Evolutionary conservation across 2,113 vertebrate genomes (phyloP), one percentile per base, ranked within the genome.

Genomic region (Lophius piscatorius): DNA sequence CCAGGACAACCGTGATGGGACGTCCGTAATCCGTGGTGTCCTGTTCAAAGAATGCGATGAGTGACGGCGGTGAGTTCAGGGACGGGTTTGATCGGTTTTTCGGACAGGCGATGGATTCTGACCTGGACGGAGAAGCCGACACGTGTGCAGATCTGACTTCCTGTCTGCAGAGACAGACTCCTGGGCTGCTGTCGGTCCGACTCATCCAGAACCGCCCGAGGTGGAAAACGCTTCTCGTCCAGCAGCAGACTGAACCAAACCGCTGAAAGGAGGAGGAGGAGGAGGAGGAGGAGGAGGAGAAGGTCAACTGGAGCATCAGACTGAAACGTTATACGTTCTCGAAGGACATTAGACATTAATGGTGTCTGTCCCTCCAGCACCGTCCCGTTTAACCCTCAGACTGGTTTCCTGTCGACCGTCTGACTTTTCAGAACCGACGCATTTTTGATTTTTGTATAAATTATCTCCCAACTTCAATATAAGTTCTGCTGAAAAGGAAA

Each of bases 11-110:
- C 0, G 83, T 59, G 28, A 99, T 91, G 0, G 97, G 95, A 51
- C 93, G 95, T 48, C 95, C 89, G 0, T 94, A 97, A 81, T 99
- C 95, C 0, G 93, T 88, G 0, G 94, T 96, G 57, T 98, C 96
- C 96, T 98, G 81, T 34, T 51, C 24, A 20, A 2, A 33, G 13
- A 34, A 0, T 2, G 13, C 11, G 9, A 3, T 39, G 14, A 52
- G 36, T 2, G 6, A 39, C 0, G 24, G 0, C 22, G 23, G 29
- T 4, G 10, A 17, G 4, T 18, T 12, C 9, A 26, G 6, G 4
- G 5, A 11, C 12, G 3, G 11, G 11, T 1, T 13, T 13, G 2
- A 9, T 17, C 7, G 5, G 5, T 40, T 40, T 9, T 9, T 8
- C 20, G 26, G 9, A 9, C 24, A 10, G 31, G 4, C 7, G 3